These are phyloP conservation scores for Rhagium mordax DNA, from an alignment of 2,888 invertebrate genomes.

Conservation along the genomic window DNA sequence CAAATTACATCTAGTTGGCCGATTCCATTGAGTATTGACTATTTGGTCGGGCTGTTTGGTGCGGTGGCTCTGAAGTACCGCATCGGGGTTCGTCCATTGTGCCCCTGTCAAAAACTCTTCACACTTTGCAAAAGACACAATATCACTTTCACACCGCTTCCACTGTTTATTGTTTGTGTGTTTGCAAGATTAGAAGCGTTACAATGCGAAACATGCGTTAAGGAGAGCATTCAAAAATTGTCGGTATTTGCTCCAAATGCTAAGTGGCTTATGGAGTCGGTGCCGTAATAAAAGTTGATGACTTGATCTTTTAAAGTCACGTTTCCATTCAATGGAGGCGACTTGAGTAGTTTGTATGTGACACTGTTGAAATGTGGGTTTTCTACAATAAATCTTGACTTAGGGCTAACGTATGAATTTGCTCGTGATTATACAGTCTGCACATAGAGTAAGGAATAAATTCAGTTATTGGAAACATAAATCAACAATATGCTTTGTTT, in stretches of 20 bases:
- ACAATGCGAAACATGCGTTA: constrained; percentile 44
- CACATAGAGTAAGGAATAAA: too few relatives aligned
- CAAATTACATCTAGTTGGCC: constrained; percentile 67
- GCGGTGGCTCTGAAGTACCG: constrained; percentile 68
- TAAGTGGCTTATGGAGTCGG: constrained; percentile 38
- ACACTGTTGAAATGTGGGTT: background rate
- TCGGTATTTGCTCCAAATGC: constrained; percentile 40
- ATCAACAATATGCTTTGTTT: too few relatives aligned
- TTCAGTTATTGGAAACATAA: too few relatives aligned
- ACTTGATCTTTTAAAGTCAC: constrained; percentile 41
- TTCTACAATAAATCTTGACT: background rate
- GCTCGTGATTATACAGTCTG: too few relatives aligned
- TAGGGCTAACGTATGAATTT: too few relatives aligned
- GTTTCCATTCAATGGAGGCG: constrained; percentile 11
- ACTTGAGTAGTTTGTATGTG: background rate
- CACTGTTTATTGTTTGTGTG: constrained; percentile 67
- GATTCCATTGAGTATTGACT: constrained; percentile 63
- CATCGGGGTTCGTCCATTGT: constrained; percentile 67
- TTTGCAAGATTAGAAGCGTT: constrained; percentile 62
- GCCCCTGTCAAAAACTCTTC: constrained; percentile 65
- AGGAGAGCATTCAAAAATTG: constrained; percentile 18
- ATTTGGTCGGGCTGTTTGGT: constrained; percentile 58
- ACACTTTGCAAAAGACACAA: constrained; percentile 68
- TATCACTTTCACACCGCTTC: constrained; percentile 68
- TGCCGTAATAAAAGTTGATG: constrained; percentile 38